Evolutionary conservation across 2,888 invertebrate genomes (phyloP).

Genomic region (Globia sparganii): DNA sequence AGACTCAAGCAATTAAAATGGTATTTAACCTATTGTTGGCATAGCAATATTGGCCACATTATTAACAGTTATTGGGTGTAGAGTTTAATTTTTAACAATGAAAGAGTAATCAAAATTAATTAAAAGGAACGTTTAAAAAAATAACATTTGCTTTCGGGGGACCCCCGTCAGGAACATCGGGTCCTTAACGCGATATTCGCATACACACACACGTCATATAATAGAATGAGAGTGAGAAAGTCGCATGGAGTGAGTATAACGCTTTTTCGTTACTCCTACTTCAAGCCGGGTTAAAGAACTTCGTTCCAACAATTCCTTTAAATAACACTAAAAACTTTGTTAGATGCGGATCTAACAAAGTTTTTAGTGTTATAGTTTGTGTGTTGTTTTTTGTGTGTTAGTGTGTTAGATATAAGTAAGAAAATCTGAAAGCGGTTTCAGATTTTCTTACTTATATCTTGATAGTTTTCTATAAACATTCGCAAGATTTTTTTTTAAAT

Average conservation of each 20-base stretch:
- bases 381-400: no score
- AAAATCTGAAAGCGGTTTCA: no score
- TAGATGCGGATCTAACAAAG: no score
- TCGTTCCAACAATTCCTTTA: not conserved
- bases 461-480: not conserved
- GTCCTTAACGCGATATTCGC: no score
- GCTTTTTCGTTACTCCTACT: not conserved
- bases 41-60: not conserved
- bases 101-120: no score
- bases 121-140: not conserved
- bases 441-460: not conserved
- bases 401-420: no score
- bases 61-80: not conserved
- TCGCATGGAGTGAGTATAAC: not conserved
- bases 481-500: no score
- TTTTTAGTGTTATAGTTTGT: no score
- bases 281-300: not conserved
- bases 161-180: no score
- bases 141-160: no score
- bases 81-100: not conserved
- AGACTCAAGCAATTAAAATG: no score
- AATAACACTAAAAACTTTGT: not conserved
- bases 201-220: no score
- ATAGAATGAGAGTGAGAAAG: not conserved
- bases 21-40: not conserved